Evolutionary conservation across 2,888 invertebrate genomes (phyloP).

Genomic region (Eueremaeus valkanovi): DNA sequence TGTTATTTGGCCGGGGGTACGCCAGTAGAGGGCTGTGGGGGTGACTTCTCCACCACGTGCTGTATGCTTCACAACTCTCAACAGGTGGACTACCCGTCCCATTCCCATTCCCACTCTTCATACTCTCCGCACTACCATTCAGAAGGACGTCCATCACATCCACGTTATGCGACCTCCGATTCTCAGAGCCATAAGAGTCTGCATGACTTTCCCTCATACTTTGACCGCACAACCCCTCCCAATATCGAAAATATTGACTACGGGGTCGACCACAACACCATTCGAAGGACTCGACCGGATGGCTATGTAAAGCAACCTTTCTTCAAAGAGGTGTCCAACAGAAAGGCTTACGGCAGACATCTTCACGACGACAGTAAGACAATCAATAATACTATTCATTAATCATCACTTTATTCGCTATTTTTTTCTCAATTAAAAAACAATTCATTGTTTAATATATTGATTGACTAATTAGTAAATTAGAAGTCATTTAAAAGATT

Average conservation of each 20-base stretch:
- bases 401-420: too few relatives aligned
- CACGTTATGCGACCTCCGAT: background rate
- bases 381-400: too few relatives aligned
- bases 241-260: background rate
- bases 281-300: slow-evolving; percentile 35
- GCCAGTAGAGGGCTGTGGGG: slow-evolving; percentile 58
- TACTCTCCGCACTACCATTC: too few relatives aligned
- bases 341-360: slow-evolving; percentile 38
- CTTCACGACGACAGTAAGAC: slow-evolving; percentile 40
- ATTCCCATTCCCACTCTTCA: background rate
- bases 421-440: too few relatives aligned
- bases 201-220: slow-evolving; percentile 18
- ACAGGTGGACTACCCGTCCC: background rate
- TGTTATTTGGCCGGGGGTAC: slow-evolving; percentile 74
- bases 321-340: slow-evolving; percentile 33
- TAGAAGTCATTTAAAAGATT: too few relatives aligned
- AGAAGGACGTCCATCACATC: background rate
- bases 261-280: slow-evolving; percentile 27
- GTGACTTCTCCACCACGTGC: slow-evolving; percentile 62
- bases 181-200: background rate
- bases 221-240: background rate
- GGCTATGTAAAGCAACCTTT: slow-evolving; percentile 16
- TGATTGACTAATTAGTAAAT: too few relatives aligned
- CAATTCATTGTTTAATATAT: too few relatives aligned
- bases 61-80: slow-evolving; percentile 54